Conservation (phyloP, 1,140 invertebrate species). For the Vollenhovia emeryi region DNA sequence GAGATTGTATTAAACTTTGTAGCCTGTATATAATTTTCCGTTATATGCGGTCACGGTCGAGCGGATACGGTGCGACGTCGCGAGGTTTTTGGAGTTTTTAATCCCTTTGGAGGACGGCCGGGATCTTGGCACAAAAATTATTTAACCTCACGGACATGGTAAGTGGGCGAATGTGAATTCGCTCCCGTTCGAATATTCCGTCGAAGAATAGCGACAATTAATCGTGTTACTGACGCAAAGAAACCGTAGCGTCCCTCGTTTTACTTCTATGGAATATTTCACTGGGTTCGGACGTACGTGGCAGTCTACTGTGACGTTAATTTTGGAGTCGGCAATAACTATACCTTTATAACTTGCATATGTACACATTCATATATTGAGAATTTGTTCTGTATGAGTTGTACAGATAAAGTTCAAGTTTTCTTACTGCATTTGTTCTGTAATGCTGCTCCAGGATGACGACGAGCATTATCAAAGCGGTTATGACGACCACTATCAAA, state of each 20-base stretch:
- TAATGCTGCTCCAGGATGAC: conserved; percentile 78
- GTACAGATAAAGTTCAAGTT: not conserved
- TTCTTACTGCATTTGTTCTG: not conserved
- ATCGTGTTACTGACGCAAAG: not conserved
- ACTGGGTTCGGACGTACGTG: not conserved
- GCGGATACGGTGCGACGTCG: not conserved
- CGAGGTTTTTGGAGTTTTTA: not conserved
- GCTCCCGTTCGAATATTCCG: not conserved
- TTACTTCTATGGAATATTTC: not conserved
- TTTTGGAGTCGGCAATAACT: not conserved
- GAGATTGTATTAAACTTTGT: conserved; percentile 12
- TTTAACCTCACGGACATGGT: conserved; percentile 35
- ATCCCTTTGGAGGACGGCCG: not conserved
- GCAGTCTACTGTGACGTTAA: not conserved
- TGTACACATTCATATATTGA: not conserved
- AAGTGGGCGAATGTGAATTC: not conserved
- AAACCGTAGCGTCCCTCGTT: not conserved
- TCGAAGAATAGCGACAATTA: not conserved
- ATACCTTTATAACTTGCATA: not conserved
- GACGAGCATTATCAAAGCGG: conserved; percentile 85
- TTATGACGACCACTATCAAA: conserved; percentile 86
- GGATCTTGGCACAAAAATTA: conserved; percentile 16
- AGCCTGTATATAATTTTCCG: not conserved
- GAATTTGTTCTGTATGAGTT: not conserved
- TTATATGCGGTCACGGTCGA: not conserved